Percentiles rank a stretch among this genome's conserved stretches.
These are phyloP conservation scores for Synodontis membranacea DNA, from an alignment of 2,113 vertebrate species.

Conservation along the genomic window DNA sequence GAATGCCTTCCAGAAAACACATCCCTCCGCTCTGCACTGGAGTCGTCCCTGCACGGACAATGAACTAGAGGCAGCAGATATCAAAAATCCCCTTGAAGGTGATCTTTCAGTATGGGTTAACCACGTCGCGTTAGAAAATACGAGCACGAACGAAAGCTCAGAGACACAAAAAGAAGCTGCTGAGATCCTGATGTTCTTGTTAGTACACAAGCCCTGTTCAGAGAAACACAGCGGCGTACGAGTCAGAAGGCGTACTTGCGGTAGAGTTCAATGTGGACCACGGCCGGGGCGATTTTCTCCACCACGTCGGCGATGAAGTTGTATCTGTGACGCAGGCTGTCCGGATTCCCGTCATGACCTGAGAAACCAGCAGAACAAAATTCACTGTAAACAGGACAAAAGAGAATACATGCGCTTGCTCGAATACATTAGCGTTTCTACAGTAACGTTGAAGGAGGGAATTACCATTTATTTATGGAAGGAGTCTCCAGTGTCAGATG, in stretches of 20 bases:
- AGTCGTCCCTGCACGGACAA: background rate
- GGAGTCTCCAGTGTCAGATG: background rate
- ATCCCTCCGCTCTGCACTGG: background rate
- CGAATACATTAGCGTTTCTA: background rate
- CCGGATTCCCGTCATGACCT: constrained; percentile 84
- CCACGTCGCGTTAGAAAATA: background rate
- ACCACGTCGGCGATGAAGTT: constrained; percentile 99
- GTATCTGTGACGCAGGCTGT: constrained; percentile 88
- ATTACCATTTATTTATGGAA: background rate
- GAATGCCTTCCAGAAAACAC: constrained; percentile 36
- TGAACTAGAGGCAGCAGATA: too few relatives aligned
- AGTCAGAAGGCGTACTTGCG: constrained; percentile 82
- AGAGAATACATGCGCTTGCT: background rate
- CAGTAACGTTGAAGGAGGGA: too few relatives aligned
- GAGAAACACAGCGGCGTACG: background rate
- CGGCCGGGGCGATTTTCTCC: constrained; percentile 96
- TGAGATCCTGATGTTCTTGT: background rate
- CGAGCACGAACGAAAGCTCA: background rate
- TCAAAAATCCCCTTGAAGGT: background rate
- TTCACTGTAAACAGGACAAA: background rate
- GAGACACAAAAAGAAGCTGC: background rate
- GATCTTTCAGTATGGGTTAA: background rate
- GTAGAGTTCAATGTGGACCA: constrained; percentile 95
- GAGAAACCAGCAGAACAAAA: constrained; percentile 35
- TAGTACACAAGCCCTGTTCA: background rate